Percentiles rank a stretch among this genome's conserved stretches.
phyloP scores from a whole-genome alignment of 2,888 invertebrate species.

The Drosophila falleni region DNA sequence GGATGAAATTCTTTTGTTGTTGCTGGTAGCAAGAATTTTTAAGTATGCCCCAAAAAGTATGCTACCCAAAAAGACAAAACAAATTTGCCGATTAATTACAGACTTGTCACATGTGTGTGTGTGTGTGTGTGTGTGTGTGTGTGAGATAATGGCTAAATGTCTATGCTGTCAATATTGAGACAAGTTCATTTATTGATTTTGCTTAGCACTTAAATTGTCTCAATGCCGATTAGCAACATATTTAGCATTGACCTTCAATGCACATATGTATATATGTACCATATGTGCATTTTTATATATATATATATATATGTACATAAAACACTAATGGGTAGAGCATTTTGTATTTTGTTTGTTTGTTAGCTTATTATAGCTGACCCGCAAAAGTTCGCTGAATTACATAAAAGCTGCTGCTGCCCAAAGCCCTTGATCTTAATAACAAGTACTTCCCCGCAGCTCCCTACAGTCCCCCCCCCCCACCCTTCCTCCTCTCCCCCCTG shows the following conservation, averaged over 20 bases:
- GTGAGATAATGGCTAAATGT: slow-evolving; percentile 2
- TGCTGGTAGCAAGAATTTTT: neutral
- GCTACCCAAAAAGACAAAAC: slow-evolving; percentile 32
- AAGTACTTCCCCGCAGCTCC: slow-evolving; percentile 6
- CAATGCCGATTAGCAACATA: slow-evolving; percentile 62
- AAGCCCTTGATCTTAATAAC: slow-evolving; percentile 58
- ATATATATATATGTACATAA: slow-evolving; percentile 4
- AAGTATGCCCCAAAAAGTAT: slow-evolving; percentile 39
- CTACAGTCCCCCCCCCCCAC: neutral
- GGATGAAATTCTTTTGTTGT: slow-evolving; percentile 35
- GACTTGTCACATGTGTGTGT: slow-evolving; percentile 20
- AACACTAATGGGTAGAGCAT: neutral
- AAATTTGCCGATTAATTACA: slow-evolving; percentile 11
- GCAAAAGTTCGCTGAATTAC: slow-evolving; percentile 44
- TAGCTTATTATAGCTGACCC: slow-evolving; percentile 42
- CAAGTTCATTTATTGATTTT: slow-evolving; percentile 53
- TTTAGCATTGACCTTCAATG: slow-evolving; percentile 26
- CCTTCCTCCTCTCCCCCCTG: neutral
- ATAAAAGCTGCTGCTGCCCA: slow-evolving; percentile 37
- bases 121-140: neutral
- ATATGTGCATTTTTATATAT: neutral
- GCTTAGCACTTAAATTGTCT: slow-evolving; percentile 60
- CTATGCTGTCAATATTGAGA: slow-evolving; percentile 5
- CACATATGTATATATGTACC: neutral
- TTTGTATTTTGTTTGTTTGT: slow-evolving; percentile 27